Evolutionary conservation across 2,113 vertebrate genomes (phyloP), one percentile per base, ranked within the genome.

Genomic region (Lucifuga dentata): DNA sequence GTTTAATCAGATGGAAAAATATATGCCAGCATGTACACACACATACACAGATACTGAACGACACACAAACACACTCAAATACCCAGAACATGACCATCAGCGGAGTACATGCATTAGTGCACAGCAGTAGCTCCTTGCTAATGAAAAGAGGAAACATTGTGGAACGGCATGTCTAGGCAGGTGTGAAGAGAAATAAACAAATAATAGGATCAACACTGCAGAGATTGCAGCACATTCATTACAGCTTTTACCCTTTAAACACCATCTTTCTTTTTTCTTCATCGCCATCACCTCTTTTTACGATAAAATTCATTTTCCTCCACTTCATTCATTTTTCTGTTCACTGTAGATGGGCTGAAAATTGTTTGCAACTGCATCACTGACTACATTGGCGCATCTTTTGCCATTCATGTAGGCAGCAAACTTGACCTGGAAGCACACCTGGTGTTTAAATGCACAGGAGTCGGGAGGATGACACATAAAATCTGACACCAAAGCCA

Each of bases 161-260:
- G 80, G 81, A 78, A 73, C 68, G 65, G 51, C 52, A 41, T 73
- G 81, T 85, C 76, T 48, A 49, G 69, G 83, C 86, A 90, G 78
- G 80, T 89, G 81, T 86, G 85, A 78, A 72, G 17, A 67, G 76
- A 80, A 83, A 88, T 77, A 86, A 88, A 89, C 83, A 84, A 80
- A 78, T 80, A 70, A 78, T 60, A 59, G 81, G 73, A 85, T 74
- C 76, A 83, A 78, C 78, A 52, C 80, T 57, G 57, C 78, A 65
- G 49, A 76, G 80, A 85, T 86, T 87, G 76, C 75, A 55, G 52
- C 66, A 66, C 78, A 84, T 74, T 87, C 75, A 80, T 84, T 82
- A 82, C 63, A 59, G 40, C 59, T 23, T 45, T 77, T 83, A 80
- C 80, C 84, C 59, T 76, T n/a, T n/a, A n/a, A n/a, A n/a, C n/a